Conservation (phyloP, 2,888 invertebrate genomes). For the Amphipoea oculea region DNA sequence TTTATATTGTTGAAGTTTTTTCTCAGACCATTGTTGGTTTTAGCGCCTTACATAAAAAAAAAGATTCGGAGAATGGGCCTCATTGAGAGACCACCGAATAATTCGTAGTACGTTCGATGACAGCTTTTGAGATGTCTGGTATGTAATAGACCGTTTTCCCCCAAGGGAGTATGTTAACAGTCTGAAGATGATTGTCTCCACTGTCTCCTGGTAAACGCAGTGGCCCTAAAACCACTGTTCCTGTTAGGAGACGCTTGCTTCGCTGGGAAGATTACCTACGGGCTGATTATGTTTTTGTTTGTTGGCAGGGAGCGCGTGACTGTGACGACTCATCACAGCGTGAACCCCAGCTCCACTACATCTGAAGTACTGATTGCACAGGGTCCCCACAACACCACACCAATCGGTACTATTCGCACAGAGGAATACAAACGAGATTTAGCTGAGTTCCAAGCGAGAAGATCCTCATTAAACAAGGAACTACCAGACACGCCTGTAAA, state of each 20-base stretch:
- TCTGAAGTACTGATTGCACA: constrained; percentile 67
- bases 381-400: constrained; percentile 67
- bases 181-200: not conserved
- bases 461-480: constrained; percentile 79
- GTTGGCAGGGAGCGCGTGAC: constrained; percentile 85
- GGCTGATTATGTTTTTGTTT: constrained; percentile 31
- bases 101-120: constrained; percentile 38
- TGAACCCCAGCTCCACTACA: constrained; percentile 71
- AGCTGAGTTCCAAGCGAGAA: constrained; percentile 87
- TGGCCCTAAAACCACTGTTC: too few relatives aligned
- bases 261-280: not conserved
- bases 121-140: constrained; percentile 19
- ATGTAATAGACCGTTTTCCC: constrained; percentile 7
- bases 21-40: constrained; percentile 69
- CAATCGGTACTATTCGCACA: constrained; percentile 85
- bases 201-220: not conserved
- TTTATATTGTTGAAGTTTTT: constrained; percentile 68
- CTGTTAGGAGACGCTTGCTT: not conserved
- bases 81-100: constrained; percentile 22
- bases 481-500: constrained; percentile 79
- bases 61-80: constrained; percentile 20
- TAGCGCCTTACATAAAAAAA: constrained; percentile 57
- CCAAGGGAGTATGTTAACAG: not conserved
- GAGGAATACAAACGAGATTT: constrained; percentile 88
- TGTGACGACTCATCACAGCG: constrained; percentile 80